A percentile compares a stretch with the other conserved stretches of the same genome.
Evolutionary conservation across 2,888 invertebrate species (phyloP).

Genomic region (Candidula unifasciata): DNA sequence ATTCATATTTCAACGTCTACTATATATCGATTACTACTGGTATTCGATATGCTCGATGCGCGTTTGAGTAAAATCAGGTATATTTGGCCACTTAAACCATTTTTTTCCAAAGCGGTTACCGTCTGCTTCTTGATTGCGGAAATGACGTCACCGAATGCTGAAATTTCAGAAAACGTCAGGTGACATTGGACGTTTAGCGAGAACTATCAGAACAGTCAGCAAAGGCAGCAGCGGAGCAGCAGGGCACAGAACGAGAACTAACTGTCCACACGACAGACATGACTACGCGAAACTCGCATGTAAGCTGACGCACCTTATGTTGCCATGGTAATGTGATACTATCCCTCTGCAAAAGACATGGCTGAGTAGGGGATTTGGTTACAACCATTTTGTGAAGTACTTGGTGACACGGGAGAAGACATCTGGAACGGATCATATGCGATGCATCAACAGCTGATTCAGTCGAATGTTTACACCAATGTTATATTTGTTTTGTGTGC

Average conservation of each 20-base stretch:
- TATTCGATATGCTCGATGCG: no score
- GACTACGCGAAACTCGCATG: background rate
- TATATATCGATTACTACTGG: no score
- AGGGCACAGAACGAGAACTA: background rate
- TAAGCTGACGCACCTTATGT: background rate
- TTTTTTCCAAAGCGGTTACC: background rate
- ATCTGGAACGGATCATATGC: constrained; percentile 28
- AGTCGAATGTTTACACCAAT: constrained; percentile 7
- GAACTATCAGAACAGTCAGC: background rate
- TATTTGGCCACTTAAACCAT: no score
- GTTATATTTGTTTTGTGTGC: background rate
- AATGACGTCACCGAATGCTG: background rate
- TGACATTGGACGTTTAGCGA: constrained; percentile 24
- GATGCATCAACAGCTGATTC: constrained; percentile 2
- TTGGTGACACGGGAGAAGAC: constrained; percentile 25
- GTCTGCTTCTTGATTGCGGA: background rate
- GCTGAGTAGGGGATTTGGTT: background rate
- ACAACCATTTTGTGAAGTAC: constrained; percentile 41
- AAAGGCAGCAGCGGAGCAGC: background rate
- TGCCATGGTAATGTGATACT: background rate
- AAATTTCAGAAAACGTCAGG: background rate
- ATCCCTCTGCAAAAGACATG: background rate
- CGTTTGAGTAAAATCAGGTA: no score
- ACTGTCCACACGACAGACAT: constrained; percentile 1
- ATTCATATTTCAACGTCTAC: no score